Conservation (phyloP, 1,140 invertebrate genomes). For the Drosophila saltans region DNA sequence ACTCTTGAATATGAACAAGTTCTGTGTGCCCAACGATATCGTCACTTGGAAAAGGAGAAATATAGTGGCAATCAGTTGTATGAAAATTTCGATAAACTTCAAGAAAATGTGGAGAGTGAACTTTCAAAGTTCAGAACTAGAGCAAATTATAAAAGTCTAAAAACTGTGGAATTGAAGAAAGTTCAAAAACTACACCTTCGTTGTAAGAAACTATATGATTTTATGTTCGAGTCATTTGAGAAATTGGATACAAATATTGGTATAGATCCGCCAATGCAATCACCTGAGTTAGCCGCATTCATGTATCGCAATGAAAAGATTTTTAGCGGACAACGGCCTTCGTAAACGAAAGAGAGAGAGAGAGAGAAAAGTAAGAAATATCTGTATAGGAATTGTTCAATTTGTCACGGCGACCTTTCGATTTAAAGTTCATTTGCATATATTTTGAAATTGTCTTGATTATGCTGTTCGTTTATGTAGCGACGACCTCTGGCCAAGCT, state of each 20-base stretch:
- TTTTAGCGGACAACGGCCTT: neutral
- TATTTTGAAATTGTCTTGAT: constrained; percentile 45
- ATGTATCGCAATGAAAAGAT: constrained; percentile 10
- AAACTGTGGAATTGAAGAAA: neutral
- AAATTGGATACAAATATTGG: neutral
- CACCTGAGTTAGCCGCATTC: constrained; percentile 6
- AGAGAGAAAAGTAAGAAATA: constrained; percentile 22
- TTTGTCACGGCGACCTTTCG: constrained; percentile 52
- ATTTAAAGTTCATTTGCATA: constrained; percentile 55
- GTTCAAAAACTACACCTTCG: constrained; percentile 3
- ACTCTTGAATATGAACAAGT: constrained; percentile 31
- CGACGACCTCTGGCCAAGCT: constrained; percentile 20
- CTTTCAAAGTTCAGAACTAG: neutral
- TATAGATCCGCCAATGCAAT: neutral
- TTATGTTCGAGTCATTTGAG: neutral
- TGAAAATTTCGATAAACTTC: neutral
- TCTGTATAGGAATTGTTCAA: constrained; percentile 63
- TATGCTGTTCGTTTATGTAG: constrained; percentile 35
- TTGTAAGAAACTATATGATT: neutral
- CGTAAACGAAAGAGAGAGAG: constrained; percentile 18
- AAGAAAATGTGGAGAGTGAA: fast-evolving
- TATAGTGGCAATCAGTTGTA: constrained; percentile 23
- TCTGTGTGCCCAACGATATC: constrained; percentile 39
- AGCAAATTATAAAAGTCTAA: neutral
- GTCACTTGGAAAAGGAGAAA: constrained; percentile 23